Evolutionary conservation across 2,797 vertebrate species (phyloP).

Genomic region (Trematomus bernacchii): DNA sequence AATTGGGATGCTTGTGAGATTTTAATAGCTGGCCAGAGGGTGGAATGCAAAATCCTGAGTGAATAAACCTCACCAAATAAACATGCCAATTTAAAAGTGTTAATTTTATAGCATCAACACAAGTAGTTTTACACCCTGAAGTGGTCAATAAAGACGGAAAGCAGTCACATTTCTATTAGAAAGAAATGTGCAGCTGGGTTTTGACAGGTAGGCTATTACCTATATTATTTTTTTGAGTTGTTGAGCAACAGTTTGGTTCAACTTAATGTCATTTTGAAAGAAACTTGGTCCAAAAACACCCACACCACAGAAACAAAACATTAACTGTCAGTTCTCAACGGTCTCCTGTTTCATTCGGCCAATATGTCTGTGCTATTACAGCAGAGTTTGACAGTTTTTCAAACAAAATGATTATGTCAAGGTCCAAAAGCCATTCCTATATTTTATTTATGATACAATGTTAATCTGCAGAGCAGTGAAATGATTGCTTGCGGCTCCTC

Average conservation of each 20-base stretch:
- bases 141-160: background rate
- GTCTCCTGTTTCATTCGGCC: background rate
- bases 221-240: background rate
- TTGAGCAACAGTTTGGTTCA: background rate
- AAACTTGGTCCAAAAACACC: background rate
- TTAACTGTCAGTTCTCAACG: background rate
- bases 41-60: background rate
- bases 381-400: background rate
- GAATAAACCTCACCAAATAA: background rate
- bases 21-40: background rate
- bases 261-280: background rate
- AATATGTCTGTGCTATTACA: background rate
- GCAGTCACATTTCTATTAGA: background rate
- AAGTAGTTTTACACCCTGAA: background rate
- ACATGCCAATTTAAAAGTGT: slow-evolving; percentile 1
- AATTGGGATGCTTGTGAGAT: background rate
- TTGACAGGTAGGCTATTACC: too few relatives aligned
- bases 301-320: background rate
- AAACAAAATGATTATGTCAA: background rate
- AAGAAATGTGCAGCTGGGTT: too few relatives aligned
- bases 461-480: slow-evolving; percentile 27
- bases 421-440: background rate
- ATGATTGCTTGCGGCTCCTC: slow-evolving; percentile 31
- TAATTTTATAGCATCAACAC: background rate
- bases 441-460: slow-evolving; percentile 6